Conservation (phyloP, 2,797 vertebrate genomes). For the Sebastes goodei region DNA sequence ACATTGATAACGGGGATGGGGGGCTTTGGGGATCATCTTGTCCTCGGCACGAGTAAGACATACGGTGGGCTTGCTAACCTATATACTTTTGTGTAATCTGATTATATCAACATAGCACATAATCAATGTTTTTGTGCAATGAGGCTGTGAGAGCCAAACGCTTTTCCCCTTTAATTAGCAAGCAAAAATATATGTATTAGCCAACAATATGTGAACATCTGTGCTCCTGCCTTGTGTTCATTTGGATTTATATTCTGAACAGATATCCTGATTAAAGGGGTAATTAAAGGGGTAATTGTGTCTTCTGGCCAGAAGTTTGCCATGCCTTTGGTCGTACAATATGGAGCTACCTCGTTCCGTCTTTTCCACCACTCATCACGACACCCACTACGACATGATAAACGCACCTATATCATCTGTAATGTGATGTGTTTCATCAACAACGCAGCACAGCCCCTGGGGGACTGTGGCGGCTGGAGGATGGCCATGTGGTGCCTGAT, state of each 20-base stretch:
- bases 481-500: constrained; percentile 59
- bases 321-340: neutral
- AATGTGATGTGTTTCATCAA: constrained; percentile 58
- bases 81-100: neutral
- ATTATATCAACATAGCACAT: neutral
- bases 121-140: neutral
- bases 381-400: constrained; percentile 25
- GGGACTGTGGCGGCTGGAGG: constrained; percentile 40
- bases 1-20: neutral
- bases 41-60: neutral
- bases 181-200: neutral
- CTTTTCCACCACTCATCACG: constrained; percentile 8
- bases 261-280: neutral
- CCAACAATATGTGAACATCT: neutral
- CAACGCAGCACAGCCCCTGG: constrained; percentile 15
- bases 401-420: constrained; percentile 37
- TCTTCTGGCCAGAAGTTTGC: constrained; percentile 7
- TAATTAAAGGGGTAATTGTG: constrained; percentile 18
- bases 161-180: neutral
- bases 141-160: neutral
- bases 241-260: neutral
- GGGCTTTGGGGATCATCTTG: neutral
- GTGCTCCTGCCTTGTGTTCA: neutral
- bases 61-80: neutral
- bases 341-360: neutral